Evolutionary conservation across 2,888 invertebrate species (phyloP).

Genomic region (Piscicola geometra): DNA sequence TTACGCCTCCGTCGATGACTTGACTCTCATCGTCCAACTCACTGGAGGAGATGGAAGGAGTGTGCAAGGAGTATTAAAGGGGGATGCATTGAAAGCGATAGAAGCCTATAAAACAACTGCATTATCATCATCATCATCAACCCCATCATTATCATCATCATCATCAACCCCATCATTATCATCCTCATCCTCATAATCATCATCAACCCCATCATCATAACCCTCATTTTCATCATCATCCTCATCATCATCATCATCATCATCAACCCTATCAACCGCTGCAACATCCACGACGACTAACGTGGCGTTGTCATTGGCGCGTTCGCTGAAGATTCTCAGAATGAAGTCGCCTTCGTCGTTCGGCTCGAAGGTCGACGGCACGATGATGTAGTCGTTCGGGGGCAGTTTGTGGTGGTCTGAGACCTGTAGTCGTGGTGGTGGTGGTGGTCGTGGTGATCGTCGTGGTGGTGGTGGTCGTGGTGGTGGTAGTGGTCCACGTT

Average conservation of each 20-base stretch:
- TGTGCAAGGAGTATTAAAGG: too few relatives aligned
- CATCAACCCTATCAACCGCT: neutral
- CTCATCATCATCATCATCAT: neutral
- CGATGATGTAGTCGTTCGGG: constrained; percentile 85
- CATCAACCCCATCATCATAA: neutral
- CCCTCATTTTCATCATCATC: neutral
- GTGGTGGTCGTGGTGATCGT: too few relatives aligned
- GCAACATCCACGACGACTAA: neutral
- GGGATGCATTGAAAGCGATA: too few relatives aligned
- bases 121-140: neutral
- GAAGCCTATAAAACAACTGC: too few relatives aligned
- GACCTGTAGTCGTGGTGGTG: constrained; percentile 57
- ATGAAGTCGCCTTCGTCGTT: constrained; percentile 92
- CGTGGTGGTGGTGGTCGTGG: too few relatives aligned
- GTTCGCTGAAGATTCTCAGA: constrained; percentile 86
- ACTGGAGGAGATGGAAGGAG: constrained; percentile 22
- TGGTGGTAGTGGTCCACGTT: too few relatives aligned
- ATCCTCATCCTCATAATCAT: constrained; percentile 2
- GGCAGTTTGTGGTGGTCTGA: constrained; percentile 82
- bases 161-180: too few relatives aligned
- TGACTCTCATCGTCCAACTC: constrained; percentile 36
- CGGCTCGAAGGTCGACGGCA: constrained; percentile 92
- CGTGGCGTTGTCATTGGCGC: constrained; percentile 39
- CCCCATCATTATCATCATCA: neutral
- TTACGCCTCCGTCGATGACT: constrained; percentile 19